Percentiles rank a stretch among this genome's conserved stretches.
phyloP scores from a whole-genome alignment of 2,888 invertebrate species.

The Nymphalis polychloros region DNA sequence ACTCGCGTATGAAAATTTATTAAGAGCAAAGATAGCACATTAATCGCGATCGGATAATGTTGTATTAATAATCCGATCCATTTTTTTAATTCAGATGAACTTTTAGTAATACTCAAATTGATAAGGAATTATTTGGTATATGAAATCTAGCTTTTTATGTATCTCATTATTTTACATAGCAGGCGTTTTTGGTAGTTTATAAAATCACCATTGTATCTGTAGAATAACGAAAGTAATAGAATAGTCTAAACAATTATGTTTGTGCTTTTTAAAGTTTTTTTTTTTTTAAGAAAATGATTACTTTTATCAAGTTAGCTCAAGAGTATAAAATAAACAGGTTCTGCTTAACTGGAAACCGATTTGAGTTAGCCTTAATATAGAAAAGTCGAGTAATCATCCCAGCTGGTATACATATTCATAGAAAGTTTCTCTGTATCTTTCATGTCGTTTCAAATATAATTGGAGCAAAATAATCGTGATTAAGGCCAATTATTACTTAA shows the following conservation, averaged over 20 bases:
- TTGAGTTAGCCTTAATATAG: slow-evolving; percentile 30
- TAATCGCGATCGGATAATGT: not conserved
- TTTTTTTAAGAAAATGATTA: not conserved
- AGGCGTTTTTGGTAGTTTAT: too few species aligned
- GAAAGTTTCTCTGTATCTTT: slow-evolving; percentile 27
- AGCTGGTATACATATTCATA: slow-evolving; percentile 26
- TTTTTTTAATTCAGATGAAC: too few species aligned
- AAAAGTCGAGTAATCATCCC: slow-evolving; percentile 21
- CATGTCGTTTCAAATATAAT: slow-evolving; percentile 22
- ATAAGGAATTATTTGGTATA: too few species aligned
- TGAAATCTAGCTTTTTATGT: too few species aligned
- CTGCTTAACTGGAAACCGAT: slow-evolving; percentile 38
- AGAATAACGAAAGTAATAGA: too few species aligned
- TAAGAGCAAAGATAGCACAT: not conserved
- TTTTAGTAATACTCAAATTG: too few species aligned
- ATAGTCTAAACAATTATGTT: too few species aligned
- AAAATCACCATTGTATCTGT: too few species aligned
- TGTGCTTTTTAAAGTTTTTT: not conserved
- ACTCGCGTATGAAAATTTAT: slow-evolving; percentile 10
- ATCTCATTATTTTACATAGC: too few species aligned
- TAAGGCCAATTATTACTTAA: slow-evolving; percentile 7
- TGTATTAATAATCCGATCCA: not conserved
- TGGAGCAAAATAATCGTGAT: slow-evolving; percentile 23
- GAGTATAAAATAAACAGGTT: slow-evolving; percentile 38
- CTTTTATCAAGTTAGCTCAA: slow-evolving; percentile 15